A percentile compares a stretch with the other conserved stretches of the same genome.
These are phyloP conservation scores for Coptodon bakossiorum DNA, from an alignment of 2,113 vertebrate species.

Conservation along the genomic window DNA sequence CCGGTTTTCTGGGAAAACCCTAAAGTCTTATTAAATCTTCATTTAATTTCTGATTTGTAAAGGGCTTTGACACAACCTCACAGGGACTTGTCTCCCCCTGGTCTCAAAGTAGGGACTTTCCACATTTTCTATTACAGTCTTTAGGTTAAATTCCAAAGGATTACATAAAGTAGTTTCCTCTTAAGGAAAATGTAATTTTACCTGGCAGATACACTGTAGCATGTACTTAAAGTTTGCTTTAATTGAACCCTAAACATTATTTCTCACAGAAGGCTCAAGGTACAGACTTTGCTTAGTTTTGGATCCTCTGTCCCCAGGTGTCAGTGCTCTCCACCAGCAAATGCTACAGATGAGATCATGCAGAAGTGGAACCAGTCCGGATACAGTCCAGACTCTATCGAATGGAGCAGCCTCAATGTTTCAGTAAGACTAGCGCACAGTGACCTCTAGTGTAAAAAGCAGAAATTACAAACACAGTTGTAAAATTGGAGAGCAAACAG, in stretches of 20 bases:
- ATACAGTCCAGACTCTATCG: constrained; percentile 67
- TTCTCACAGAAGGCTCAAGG: not conserved
- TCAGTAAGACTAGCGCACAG: constrained; percentile 70
- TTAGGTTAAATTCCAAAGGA: not conserved
- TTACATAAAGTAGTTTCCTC: not conserved
- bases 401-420: constrained; percentile 84
- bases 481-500: not conserved
- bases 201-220: not conserved
- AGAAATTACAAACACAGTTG: not conserved
- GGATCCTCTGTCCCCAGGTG: constrained; percentile 68
- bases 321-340: constrained; percentile 76
- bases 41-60: not conserved
- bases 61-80: not conserved
- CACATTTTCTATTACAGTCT: not conserved
- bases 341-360: constrained; percentile 69
- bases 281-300: not conserved
- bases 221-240: not conserved
- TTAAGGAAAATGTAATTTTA: not conserved
- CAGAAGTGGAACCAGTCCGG: constrained; percentile 71
- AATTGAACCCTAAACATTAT: not conserved
- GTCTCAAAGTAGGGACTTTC: not conserved
- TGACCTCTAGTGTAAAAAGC: not conserved
- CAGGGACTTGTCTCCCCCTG: not conserved
- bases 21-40: not conserved
- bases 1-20: not conserved